These are phyloP conservation scores for Limenitis camilla DNA, from an alignment of 2,888 invertebrate genomes.

Conservation along the genomic window DNA sequence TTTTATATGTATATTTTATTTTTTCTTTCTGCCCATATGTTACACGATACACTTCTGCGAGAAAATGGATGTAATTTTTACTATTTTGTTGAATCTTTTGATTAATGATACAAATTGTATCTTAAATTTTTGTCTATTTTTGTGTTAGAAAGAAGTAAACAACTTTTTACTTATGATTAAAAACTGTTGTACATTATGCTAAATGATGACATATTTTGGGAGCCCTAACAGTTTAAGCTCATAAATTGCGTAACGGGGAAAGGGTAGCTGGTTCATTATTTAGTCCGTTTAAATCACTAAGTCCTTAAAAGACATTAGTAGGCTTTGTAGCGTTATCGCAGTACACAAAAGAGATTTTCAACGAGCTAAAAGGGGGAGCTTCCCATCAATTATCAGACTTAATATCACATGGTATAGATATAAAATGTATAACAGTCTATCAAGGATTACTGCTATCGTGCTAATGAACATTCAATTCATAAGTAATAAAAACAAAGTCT, in stretches of 20 bases:
- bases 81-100: no score
- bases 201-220: conserved; percentile 9
- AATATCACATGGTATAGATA: conserved; percentile 40
- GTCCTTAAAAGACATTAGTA: conserved; percentile 74
- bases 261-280: conserved; percentile 71
- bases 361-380: conserved; percentile 43
- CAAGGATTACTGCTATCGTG: conserved; percentile 13
- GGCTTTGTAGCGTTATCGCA: conserved; percentile 70
- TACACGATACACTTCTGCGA: no score
- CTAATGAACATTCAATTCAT: conserved; percentile 3
- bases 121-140: no score
- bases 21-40: no score
- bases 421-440: conserved; percentile 17
- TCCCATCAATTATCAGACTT: conserved; percentile 49
- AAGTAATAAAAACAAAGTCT: no score
- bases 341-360: conserved; percentile 71
- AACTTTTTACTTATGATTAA: no score
- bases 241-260: conserved; percentile 56
- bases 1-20: no score
- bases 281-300: conserved; percentile 75
- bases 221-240: conserved; percentile 50
- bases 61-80: no score
- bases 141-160: no score
- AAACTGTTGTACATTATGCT: no score
- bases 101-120: no score